phyloP scores from a whole-genome alignment of 2,113 vertebrate genomes.

The Mustela lutreola region DNA sequence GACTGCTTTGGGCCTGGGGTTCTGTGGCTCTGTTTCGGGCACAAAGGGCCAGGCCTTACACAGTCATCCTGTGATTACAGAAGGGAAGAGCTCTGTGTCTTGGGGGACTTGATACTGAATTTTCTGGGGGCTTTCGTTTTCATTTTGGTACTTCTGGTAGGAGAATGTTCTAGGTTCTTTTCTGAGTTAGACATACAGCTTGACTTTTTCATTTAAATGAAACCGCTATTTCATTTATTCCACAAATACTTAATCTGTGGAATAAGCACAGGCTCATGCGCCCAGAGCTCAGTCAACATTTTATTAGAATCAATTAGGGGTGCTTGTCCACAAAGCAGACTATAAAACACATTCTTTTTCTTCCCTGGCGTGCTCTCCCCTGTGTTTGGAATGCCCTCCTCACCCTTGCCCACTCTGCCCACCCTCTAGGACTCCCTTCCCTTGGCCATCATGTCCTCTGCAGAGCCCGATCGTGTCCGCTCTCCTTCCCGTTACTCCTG shows the following conservation, averaged over 20 bases:
- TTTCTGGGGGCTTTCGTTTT: conserved; percentile 3
- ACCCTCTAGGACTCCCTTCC: not conserved
- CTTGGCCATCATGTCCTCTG: not conserved
- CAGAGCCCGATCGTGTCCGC: not conserved
- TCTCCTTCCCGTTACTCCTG: not conserved
- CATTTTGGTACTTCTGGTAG: not conserved
- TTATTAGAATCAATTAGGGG: conserved; percentile 8
- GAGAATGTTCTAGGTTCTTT: conserved; percentile 7
- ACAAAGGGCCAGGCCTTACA: not conserved
- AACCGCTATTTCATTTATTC: conserved; percentile 14
- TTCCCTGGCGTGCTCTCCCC: not conserved
- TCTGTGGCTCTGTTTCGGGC: conserved; percentile 38
- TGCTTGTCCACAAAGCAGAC: conserved; percentile 36
- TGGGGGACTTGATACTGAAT: not conserved
- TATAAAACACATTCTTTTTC: not conserved
- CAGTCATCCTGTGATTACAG: not conserved
- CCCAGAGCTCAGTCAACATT: conserved; percentile 23
- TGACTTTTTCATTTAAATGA: conserved; percentile 42
- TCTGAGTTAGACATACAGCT: not conserved
- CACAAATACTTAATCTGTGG: not conserved
- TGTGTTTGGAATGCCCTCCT: not conserved
- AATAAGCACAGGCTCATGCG: not conserved
- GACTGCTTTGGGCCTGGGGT: not conserved
- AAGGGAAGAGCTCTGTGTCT: conserved; percentile 29
- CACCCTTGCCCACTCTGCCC: not conserved